Evolutionary conservation across 2,888 invertebrate species (phyloP), one percentile per base, ranked within the genome.

Genomic region (Xanthia togata): DNA sequence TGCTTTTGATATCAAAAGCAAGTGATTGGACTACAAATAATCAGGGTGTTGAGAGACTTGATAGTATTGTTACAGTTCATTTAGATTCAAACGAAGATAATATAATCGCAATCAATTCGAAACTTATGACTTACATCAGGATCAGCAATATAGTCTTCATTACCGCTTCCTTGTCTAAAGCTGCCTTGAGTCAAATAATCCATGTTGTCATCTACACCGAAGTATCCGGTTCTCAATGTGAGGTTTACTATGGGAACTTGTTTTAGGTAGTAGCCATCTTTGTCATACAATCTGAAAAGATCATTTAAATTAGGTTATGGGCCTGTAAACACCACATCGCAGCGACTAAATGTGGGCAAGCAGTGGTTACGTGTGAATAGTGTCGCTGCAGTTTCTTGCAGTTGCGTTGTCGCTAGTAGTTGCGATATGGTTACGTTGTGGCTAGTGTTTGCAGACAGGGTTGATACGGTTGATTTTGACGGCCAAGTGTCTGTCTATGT

Each of bases 111-210:
- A 35, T 59, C 1, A 59, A 38, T 41, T 35, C n/a, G 0, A 53
- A 44, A 26, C 23, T 35, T 63, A 11, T 9, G 64, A 89, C 93
- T 93, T 83, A 94, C 94, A 77, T 93, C 93, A 60, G 93, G 93
- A 86, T 95, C 95, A 14, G 93, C 90, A 2, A 91, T 84, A 55
- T 94, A 90, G 73, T 95, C 94, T 26, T 89, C 79, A n/a, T 91
- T 90, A 3, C 90, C 95, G 57, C 89, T 81, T 0, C 91, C 89
- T 78, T 95, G 95, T 78, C 94, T 92, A 65, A 94, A 93, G n/a
- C 87, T 86, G 0, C 95, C 94, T 76, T 94, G 94, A 0, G 95
- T 95, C 23, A 94, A 78, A 14, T 90, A 89, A 55, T 93, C 93
- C 2, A 95, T 85, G 44, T 93, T 92, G 53, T 94, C 86, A 20